Evolutionary conservation across 2,888 invertebrate genomes (phyloP).

Genomic region (Cantharis nigra): DNA sequence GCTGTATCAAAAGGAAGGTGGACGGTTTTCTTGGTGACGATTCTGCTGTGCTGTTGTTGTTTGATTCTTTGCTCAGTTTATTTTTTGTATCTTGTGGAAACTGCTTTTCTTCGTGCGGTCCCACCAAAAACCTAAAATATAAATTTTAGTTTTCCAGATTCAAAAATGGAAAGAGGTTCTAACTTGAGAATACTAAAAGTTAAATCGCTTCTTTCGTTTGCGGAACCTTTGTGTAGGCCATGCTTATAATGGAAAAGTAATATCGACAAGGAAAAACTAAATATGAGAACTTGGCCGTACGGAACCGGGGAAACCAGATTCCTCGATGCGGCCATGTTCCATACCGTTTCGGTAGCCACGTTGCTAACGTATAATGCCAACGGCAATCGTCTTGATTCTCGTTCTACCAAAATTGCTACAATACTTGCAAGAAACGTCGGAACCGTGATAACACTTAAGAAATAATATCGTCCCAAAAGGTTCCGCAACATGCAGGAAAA

Average conservation of each 20-base stretch:
- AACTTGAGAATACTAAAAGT: slow-evolving; percentile 67
- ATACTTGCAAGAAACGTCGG: slow-evolving; percentile 75
- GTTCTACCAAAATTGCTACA: slow-evolving; percentile 75
- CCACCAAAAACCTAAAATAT: slow-evolving; percentile 42
- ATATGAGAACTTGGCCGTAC: slow-evolving; percentile 69
- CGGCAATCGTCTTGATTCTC: slow-evolving; percentile 72
- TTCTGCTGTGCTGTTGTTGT: not conserved
- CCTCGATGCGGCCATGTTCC: slow-evolving; percentile 70
- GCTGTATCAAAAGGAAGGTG: not conserved
- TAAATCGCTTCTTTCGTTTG: slow-evolving; percentile 57
- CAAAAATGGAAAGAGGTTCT: not conserved
- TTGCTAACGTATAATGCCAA: slow-evolving; percentile 81
- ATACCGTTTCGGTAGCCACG: slow-evolving; percentile 80
- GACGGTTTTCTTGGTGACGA: not conserved
- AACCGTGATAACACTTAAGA: slow-evolving; percentile 70
- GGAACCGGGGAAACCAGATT: slow-evolving; percentile 65
- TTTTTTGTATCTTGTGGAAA: not conserved
- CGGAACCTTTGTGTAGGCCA: slow-evolving; percentile 55
- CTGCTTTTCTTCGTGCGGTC: not conserved
- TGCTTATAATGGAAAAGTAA: slow-evolving; percentile 64
- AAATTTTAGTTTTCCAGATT: not conserved
- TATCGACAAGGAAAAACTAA: slow-evolving; percentile 64
- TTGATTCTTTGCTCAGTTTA: not conserved
- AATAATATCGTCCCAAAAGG: slow-evolving; percentile 70
- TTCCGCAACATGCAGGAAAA: slow-evolving; percentile 71